Evolutionary conservation across 2,797 vertebrate species (phyloP).

Genomic region (Pseudomugil tenellus): DNA sequence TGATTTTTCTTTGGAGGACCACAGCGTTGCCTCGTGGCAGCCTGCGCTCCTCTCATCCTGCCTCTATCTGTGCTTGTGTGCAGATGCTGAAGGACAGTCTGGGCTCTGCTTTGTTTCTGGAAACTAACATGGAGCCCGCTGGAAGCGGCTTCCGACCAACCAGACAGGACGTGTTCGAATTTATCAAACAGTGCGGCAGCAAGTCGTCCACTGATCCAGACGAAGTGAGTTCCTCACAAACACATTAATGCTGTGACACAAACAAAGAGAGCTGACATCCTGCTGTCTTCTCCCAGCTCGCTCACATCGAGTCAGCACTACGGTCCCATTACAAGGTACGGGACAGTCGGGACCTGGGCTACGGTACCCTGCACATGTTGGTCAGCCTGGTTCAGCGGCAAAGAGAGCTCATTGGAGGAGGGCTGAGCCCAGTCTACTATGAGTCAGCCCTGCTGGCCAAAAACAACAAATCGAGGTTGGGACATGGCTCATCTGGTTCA

Average conservation of each 20-base stretch:
- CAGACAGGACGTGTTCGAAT: slow-evolving; percentile 84
- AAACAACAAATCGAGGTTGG: slow-evolving; percentile 54
- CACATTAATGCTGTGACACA: background rate
- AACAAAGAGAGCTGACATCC: background rate
- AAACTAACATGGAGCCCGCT: slow-evolving; percentile 34
- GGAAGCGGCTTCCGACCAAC: slow-evolving; percentile 75
- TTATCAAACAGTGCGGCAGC: slow-evolving; percentile 83
- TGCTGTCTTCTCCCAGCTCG: slow-evolving; percentile 59
- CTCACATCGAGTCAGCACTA: slow-evolving; percentile 76
- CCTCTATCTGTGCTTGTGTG: slow-evolving; percentile 16
- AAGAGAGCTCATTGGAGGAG: slow-evolving; percentile 53
- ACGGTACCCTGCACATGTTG: slow-evolving; percentile 73
- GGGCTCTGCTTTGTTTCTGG: slow-evolving; percentile 72
- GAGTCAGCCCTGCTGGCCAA: slow-evolving; percentile 80
- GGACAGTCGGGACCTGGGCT: slow-evolving; percentile 81
- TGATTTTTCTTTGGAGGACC: background rate
- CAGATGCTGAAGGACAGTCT: slow-evolving; percentile 80
- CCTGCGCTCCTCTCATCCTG: background rate
- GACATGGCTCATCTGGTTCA: background rate
- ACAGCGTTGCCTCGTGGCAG: too few relatives aligned
- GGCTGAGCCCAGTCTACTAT: slow-evolving; percentile 72
- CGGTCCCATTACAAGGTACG: slow-evolving; percentile 78
- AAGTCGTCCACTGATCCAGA: slow-evolving; percentile 58
- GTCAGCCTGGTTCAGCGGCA: slow-evolving; percentile 71
- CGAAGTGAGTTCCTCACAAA: slow-evolving; percentile 63